phyloP scores from a whole-genome alignment of 2,113 vertebrate genomes.

The Leucopsar rothschildi region DNA sequence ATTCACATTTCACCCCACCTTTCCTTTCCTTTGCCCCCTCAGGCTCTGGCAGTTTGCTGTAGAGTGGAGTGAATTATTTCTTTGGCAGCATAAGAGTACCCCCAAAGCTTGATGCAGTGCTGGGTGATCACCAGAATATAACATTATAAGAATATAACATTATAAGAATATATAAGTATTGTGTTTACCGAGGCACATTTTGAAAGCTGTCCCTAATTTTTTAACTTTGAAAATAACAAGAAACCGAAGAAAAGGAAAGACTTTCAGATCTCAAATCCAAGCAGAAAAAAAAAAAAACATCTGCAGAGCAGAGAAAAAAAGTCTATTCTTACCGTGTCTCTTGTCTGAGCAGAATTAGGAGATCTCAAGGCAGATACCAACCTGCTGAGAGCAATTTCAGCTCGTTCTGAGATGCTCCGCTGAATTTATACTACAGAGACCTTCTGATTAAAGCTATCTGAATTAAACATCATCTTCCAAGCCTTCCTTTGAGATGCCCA shows the following conservation, averaged over 20 bases:
- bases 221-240: background rate
- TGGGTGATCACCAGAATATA: background rate
- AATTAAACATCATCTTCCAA: constrained; percentile 18
- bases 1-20: background rate
- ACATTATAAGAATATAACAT: background rate
- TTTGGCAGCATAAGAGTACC: background rate
- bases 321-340: background rate
- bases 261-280: background rate
- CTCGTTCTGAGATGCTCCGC: background rate
- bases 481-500: background rate
- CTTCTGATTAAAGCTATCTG: constrained; percentile 3
- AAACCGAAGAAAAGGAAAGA: background rate
- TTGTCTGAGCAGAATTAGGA: constrained; percentile 34
- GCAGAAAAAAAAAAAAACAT: background rate
- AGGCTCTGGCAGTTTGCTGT: background rate
- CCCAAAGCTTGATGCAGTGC: background rate
- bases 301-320: background rate
- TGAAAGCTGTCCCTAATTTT: background rate
- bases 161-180: background rate
- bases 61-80: background rate
- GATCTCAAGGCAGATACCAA: background rate
- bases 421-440: constrained; percentile 6
- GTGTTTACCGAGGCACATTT: background rate
- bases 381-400: constrained; percentile 38
- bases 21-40: background rate